Conservation (phyloP, 2,888 invertebrate genomes). For the Megalurothrips usitatus region DNA sequence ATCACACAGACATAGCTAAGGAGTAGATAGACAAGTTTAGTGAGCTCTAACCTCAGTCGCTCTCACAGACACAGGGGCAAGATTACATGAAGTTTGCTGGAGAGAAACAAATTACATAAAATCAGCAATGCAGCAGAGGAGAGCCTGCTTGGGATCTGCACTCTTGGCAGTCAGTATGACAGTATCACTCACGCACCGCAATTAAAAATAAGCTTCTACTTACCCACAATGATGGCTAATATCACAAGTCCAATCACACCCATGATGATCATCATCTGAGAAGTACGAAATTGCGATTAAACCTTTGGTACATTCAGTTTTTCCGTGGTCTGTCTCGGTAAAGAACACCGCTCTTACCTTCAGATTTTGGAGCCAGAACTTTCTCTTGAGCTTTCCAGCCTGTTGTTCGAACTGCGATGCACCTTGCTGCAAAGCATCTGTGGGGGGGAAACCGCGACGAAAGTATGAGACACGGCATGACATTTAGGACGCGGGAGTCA, state of each 20-base stretch:
- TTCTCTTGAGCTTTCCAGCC: conserved; percentile 92
- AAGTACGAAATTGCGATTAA: conserved; percentile 38
- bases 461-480: not conserved
- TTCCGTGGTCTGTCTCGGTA: not conserved
- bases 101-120: not conserved
- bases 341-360: conserved; percentile 56
- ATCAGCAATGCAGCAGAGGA: not conserved
- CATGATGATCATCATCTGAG: conserved; percentile 86
- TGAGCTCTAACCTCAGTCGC: conserved; percentile 25
- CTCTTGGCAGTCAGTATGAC: no score
- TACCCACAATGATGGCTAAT: conserved; percentile 83
- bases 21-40: not conserved
- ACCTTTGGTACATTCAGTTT: conserved; percentile 24
- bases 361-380: conserved; percentile 96
- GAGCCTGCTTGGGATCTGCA: no score
- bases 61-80: conserved; percentile 24
- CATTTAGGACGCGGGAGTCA: not conserved
- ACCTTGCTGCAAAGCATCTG: conserved; percentile 88
- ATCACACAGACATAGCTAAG: conserved; percentile 23
- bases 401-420: conserved; percentile 96
- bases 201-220: conserved; percentile 46
- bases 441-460: conserved; percentile 33
- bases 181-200: no score
- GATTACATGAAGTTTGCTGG: conserved; percentile 23
- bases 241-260: conserved; percentile 77